phyloP scores from a whole-genome alignment of 2,888 invertebrate genomes.

The Ommatoiulus sabulosus region DNA sequence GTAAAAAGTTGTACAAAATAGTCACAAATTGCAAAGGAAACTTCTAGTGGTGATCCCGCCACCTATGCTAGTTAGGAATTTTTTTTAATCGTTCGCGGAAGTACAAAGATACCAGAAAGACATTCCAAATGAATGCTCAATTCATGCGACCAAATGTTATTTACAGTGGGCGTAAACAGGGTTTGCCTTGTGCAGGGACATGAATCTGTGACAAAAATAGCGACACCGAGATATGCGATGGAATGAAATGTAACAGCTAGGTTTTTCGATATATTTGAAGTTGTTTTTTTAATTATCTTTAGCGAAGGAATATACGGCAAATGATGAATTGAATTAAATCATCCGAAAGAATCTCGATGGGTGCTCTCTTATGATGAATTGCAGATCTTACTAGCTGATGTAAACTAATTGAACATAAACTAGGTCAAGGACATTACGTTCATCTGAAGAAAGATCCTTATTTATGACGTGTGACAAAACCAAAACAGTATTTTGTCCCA shows the following conservation, averaged over 20 bases:
- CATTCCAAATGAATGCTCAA: neutral
- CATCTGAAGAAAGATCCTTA: neutral
- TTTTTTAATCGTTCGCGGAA: neutral
- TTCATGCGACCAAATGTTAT: neutral
- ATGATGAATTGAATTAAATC: no score
- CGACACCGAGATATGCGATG: neutral
- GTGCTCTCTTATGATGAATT: neutral
- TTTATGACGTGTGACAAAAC: neutral
- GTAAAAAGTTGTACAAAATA: neutral
- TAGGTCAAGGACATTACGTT: neutral
- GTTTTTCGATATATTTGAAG: no score
- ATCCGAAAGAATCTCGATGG: no score
- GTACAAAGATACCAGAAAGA: conserved; percentile 1
- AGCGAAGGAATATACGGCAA: no score
- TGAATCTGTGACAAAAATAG: neutral
- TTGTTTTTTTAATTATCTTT: no score
- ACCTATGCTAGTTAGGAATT: neutral
- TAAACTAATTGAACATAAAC: neutral
- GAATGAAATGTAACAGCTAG: neutral
- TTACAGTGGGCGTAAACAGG: neutral
- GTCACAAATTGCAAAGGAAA: neutral
- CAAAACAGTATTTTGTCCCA: no score
- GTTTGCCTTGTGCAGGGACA: neutral
- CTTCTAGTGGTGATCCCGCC: neutral
- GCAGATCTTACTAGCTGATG: neutral